Base-by-base conservation (phyloP, 2,113 vertebrate genomes). In the Albula glossodonta region DNA sequence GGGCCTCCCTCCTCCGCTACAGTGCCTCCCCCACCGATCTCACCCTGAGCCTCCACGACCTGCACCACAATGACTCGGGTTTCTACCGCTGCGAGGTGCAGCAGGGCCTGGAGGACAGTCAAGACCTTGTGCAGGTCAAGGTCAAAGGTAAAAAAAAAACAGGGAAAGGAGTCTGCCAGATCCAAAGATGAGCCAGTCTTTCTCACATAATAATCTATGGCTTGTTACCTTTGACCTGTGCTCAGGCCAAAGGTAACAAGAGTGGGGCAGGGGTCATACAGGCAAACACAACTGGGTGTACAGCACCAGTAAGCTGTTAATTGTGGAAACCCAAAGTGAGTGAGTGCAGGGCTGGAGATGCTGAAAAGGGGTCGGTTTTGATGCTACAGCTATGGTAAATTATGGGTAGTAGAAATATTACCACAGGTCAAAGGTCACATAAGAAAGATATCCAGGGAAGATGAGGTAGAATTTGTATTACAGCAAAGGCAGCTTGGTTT, bases 1-100 rank as follows among this genome's bases (percentile, higher is more conserved):
- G 98, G 0, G 98, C 97, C 87, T 95, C 96, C 0, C 93, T 99
- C 89, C 97, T 96, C 0, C 92, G 95, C 82, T 99, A 98, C 63
- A 96, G 94, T 0, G 93, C 89, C 41, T 97, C 95, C 0, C 95
- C 96, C 51, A 94, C 93, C 8, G 96, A 99, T 15, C 97, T 97
- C 80, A 98, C 97, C 0, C 94, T 99, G 89, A 93, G 88, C 80
- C 94, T 99, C 90, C 95, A 95, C 2, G 90, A 91, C 78, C 93
- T 99, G 88, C 92, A 95, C 10, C 94, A 96, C 93, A 97, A 96
- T 1, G 98, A 99, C 93, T 96, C 96, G 0, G 98, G 98, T 0
- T 94, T 98, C 92, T 99, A 99, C 93, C 97, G 97, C 93, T 99
- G 98, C 0, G 96, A 97, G 51, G 98, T 99, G 84, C 97, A 98